Evolutionary conservation across 2,888 invertebrate species (phyloP), one percentile per base, ranked within the genome.

Genomic region (Odontothrips loti): DNA sequence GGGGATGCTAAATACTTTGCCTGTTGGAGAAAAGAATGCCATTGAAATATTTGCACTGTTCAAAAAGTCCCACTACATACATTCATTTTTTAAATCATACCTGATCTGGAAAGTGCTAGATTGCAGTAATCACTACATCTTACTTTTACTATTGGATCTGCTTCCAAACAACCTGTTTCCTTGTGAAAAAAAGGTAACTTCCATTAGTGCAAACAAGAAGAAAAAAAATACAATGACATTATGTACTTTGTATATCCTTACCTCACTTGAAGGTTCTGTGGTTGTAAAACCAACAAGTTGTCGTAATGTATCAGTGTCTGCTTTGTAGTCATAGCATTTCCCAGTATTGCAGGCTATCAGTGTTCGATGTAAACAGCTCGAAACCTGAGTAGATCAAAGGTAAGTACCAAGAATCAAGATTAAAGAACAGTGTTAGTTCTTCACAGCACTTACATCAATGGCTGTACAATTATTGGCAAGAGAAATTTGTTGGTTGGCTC

Each of bases 1-100:
- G 20, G 94, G 93, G 80, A 93, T 87, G 84, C 91, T 89, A 85
- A 91, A 95, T 0, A 93, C 88, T 29, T 87, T 86, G 83, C 92
- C 92, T 84, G 80, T 58, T 81, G 63, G 47, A 48, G 81, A 80
- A 34, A 80, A 29, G 79, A 9, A 43, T 79, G 47, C 80, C n/a
- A 29, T 34, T n/a, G 9, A 63, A 80, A n/a, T 79, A 34, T 17
- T 47, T 48, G 0, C 79, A 43, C 4, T 29, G 11, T 4, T 47
- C 23, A 23, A 34, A 34, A 47, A 79, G 27, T 51, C 75, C 47
- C 47, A 51, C 23, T 29, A n/a, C 34, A 80, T 47, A 27, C 79
- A 78, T 80, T n/a, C 4, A 10, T 58, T 68, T 8, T 23, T 20
- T 68, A 27, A 1, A 27, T 27, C 11, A n/a, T 23, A 75, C 68